These are phyloP conservation scores for Bolinopsis microptera DNA, from an alignment of 37 sponge, comb jelly and placozoan genomes.

Conservation along the genomic window DNA sequence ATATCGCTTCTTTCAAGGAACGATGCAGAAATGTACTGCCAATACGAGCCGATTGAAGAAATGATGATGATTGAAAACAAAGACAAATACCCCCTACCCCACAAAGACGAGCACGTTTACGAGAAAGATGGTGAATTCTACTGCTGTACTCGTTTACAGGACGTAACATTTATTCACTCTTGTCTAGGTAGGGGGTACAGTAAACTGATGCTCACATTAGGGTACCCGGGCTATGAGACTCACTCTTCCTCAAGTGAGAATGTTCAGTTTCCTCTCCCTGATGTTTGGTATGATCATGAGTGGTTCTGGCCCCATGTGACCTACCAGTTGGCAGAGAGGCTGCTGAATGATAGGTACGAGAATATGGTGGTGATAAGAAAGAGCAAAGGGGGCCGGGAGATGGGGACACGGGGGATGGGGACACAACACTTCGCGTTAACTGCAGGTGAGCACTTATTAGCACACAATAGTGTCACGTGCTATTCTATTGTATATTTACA, in stretches of 20 bases:
- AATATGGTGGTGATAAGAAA: neutral
- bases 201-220: neutral
- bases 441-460: neutral
- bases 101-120: neutral
- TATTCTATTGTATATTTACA: too few relatives aligned
- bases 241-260: neutral
- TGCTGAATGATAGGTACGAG: neutral
- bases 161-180: neutral
- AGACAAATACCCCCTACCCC: neutral
- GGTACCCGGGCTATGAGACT: neutral
- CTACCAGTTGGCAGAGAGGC: neutral
- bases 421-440: neutral
- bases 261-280: neutral
- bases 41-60: neutral
- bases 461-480: too few relatives aligned
- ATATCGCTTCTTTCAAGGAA: neutral
- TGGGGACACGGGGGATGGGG: too few relatives aligned
- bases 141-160: neutral
- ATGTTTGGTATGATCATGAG: neutral
- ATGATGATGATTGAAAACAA: neutral
- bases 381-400: neutral
- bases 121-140: neutral
- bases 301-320: slow-evolving; percentile 16
- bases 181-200: neutral
- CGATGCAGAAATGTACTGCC: neutral